phyloP scores from a whole-genome alignment of 2,797 vertebrate genomes.

The Chanos chanos region DNA sequence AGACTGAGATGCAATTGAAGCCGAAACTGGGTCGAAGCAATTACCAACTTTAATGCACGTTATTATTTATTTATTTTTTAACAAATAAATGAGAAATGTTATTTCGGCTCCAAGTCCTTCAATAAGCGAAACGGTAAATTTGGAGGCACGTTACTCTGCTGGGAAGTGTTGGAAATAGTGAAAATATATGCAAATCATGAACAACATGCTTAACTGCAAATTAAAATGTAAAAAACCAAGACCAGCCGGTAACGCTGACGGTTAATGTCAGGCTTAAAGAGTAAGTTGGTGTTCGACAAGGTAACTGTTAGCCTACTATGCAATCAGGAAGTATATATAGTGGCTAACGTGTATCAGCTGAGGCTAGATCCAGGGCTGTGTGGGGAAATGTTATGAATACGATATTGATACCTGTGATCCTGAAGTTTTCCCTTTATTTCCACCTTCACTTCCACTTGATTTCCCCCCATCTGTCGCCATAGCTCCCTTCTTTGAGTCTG shows the following conservation, averaged over 20 bases:
- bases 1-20: conserved; percentile 63
- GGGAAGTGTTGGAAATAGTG: no score
- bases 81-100: no score
- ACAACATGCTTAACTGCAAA: no score
- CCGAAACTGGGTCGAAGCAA: conserved; percentile 63
- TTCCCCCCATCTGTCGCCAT: conserved; percentile 97
- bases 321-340: conserved; percentile 67
- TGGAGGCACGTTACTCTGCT: no score
- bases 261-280: no score
- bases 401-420: conserved; percentile 85
- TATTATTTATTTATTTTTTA: no score
- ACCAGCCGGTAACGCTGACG: no score
- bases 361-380: not conserved
- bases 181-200: no score
- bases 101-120: no score
- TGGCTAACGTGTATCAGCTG: not conserved
- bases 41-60: conserved; percentile 33
- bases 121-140: no score
- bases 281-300: conserved; percentile 44
- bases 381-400: not conserved
- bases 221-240: no score
- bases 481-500: conserved; percentile 97
- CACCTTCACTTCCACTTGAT: conserved; percentile 82
- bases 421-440: conserved; percentile 91
- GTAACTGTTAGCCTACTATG: conserved; percentile 53